Evolutionary conservation across 2,888 invertebrate genomes (phyloP).

Genomic region (Dolichomitus sp.): DNA sequence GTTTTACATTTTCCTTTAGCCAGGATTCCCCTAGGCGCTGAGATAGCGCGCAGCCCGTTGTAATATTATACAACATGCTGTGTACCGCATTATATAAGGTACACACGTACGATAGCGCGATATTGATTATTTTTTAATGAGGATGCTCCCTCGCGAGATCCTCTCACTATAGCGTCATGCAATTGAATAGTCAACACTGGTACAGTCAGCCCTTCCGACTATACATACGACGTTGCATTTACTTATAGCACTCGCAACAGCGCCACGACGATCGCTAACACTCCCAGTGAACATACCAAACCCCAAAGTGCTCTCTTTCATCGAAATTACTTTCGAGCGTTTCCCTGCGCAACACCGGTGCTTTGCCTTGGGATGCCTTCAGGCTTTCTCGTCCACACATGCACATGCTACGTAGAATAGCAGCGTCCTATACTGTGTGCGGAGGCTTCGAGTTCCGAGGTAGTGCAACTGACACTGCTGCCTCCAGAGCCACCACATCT

Average conservation of each 20-base stretch:
- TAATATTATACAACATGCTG: conserved; percentile 22
- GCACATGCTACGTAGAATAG: background rate
- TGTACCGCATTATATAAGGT: conserved; percentile 12
- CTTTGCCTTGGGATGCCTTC: conserved; percentile 19
- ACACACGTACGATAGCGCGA: conserved; percentile 9
- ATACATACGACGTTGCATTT: background rate
- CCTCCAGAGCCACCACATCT: conserved; percentile 31
- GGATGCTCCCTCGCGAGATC: conserved; percentile 1
- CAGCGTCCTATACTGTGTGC: background rate
- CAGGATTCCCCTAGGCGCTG: conserved; percentile 10
- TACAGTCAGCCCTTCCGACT: conserved; percentile 8
- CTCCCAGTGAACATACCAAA: conserved; percentile 11
- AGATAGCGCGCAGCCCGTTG: background rate
- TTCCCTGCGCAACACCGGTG: conserved; percentile 25
- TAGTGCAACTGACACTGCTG: conserved; percentile 41
- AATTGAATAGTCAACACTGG: conserved; percentile 44
- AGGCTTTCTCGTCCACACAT: conserved; percentile 17
- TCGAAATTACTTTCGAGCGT: conserved; percentile 59
- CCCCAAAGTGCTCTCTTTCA: conserved; percentile 56
- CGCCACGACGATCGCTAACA: conserved; percentile 24
- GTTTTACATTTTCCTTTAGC: conserved; percentile 50
- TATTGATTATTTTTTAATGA: conserved; percentile 53
- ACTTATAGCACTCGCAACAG: background rate
- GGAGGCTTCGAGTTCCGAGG: conserved; percentile 27
- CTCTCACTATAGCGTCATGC: conserved; percentile 1